Base-by-base conservation (phyloP, 2,888 invertebrate genomes). In the Agrenia bidenticulata region DNA sequence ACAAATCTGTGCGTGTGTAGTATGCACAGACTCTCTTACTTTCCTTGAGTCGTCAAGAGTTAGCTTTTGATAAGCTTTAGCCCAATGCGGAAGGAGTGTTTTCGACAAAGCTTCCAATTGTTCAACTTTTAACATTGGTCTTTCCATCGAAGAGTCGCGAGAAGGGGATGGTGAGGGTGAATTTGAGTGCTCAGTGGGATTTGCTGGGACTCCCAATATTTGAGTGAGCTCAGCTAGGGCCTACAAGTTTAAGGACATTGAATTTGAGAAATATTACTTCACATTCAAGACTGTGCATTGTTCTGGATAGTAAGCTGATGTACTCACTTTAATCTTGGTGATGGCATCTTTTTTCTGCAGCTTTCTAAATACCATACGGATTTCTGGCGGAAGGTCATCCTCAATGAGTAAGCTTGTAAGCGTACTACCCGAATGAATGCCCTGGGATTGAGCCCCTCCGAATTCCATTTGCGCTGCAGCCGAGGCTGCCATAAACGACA, bases 311-410 rank as follows among this genome's bases (percentile, higher is more conserved):
- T 32, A 32, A 4, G 11, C 5, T 4, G 5, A n/a, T 49, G 4
- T 4, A 51, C 4, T 26, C 54, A 72, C 73, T 58, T 75, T 75
- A 39, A 75, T 71, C 64, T 75, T 75, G 0, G 75, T 75, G 1
- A 70, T 67, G 2, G 70, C 63, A 66, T 75, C 75, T 53, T 75
- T 75, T 45, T 75, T 75, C 21, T 68, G 68, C 17, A 75, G 57
- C 58, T 75, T 75, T 42, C 73, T 64, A 26, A 75, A 62, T 7
- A 70, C 65, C n/a, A 75, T 32, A 9, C 71, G 41, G 15, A 73
- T 53, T 64, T 75, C 72, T 19, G 75, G 69, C 0, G 69, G 66
- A n/a, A 74, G 58, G 7, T 65, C 64, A 24, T 67, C 64, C 32
- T 67, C 67, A 51, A 67, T 60, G 5, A 67, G 39, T 2, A 67